These are phyloP conservation scores for Volucella inanis DNA, from an alignment of 2,888 invertebrate genomes.

Conservation along the genomic window DNA sequence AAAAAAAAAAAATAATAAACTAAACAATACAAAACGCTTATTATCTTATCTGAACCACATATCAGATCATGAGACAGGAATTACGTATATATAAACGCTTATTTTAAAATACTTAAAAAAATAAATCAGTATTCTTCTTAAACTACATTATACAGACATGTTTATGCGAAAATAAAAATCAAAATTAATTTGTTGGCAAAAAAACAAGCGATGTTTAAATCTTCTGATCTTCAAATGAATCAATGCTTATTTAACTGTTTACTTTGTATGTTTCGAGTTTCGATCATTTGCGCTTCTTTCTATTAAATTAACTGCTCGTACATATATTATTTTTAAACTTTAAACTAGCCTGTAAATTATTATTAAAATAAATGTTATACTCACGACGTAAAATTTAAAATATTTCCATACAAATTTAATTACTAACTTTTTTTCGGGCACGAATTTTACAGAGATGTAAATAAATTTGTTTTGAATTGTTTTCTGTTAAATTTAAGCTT, in stretches of 20 bases:
- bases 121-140: too few species aligned
- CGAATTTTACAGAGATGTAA: too few species aligned
- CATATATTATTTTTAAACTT: not conserved
- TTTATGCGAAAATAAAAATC: constrained; percentile 3
- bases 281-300: constrained; percentile 64
- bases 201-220: constrained; percentile 72
- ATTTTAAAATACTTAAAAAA: too few species aligned
- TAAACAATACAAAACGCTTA: too few species aligned
- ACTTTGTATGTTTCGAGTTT: constrained; percentile 4
- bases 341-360: not conserved
- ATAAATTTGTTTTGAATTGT: too few species aligned
- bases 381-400: not conserved
- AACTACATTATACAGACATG: not conserved
- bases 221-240: constrained; percentile 13
- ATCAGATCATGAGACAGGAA: too few species aligned
- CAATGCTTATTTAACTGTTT: constrained; percentile 7
- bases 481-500: too few species aligned
- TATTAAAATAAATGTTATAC: not conserved
- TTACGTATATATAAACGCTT: too few species aligned
- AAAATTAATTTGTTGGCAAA: constrained; percentile 58
- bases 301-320: not conserved
- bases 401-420: too few species aligned
- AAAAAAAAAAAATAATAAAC: too few species aligned
- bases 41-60: too few species aligned
- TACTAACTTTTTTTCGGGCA: too few species aligned